These are phyloP conservation scores for Taphrorychus bicolor DNA, from an alignment of 2,888 invertebrate genomes.

Conservation along the genomic window DNA sequence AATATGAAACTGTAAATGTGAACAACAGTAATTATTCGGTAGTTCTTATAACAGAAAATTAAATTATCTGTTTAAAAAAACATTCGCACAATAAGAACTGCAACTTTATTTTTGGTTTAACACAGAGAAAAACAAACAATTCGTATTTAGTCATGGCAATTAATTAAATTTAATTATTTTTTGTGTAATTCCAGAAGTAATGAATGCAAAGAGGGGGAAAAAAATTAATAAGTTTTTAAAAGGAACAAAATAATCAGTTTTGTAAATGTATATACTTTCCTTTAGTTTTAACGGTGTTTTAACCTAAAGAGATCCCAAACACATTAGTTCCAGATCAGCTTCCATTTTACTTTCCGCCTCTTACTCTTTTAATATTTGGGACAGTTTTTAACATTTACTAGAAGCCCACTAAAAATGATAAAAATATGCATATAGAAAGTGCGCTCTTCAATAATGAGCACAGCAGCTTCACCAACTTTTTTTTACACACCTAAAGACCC, in stretches of 20 bases:
- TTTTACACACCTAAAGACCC: neutral
- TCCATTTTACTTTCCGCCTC: neutral
- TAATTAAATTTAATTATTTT: no score
- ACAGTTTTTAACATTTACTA: neutral
- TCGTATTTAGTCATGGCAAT: no score
- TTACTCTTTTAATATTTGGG: neutral
- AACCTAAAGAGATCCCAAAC: neutral
- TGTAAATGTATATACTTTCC: neutral
- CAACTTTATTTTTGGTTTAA: no score
- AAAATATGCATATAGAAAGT: neutral
- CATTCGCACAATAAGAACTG: neutral
- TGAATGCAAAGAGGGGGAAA: no score
- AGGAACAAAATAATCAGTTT: neutral
- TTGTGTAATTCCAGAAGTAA: no score
- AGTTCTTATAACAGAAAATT: neutral
- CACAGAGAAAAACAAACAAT: no score
- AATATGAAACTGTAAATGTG: neutral
- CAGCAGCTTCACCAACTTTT: neutral
- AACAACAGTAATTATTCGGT: neutral
- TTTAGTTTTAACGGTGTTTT: neutral
- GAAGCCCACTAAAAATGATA: neutral
- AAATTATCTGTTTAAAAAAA: neutral
- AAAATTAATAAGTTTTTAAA: no score
- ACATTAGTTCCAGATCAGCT: neutral
- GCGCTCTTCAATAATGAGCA: neutral